Base-by-base conservation (phyloP, 1,140 invertebrate species). In the Heliconius congener region DNA sequence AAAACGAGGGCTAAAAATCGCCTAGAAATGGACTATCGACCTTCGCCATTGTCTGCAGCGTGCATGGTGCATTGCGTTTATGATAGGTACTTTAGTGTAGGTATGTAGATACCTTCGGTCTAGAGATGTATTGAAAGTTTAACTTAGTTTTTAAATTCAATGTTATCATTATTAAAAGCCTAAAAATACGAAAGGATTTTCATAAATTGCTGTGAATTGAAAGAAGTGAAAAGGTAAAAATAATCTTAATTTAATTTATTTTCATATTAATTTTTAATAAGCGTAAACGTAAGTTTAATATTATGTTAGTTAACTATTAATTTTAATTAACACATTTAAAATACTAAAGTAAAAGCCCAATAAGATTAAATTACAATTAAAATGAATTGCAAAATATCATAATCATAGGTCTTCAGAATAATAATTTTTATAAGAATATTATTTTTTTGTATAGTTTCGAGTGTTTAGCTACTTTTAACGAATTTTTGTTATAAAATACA, bases 11-110 rank as follows among this genome's bases (percentile, higher is more conserved):
- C 71, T 82, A 80, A 81, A 71, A 77, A 74, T 82, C 71, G 66
- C 79, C 79, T 85, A 73, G 74, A 83, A 83, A 85, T 87, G 84
- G 82, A 91, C 85, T 93, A 91, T 92, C 91, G 91, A 92, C 90
- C 90, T 93, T 93, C 93, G 93, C 92, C 92, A 93, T 94, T 94
- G 93, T 93, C 91, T 93, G 89, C 89, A 91, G 92, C 91, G 88
- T 93, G 92, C 89, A 91, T 94, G 92, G 88, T 94, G 93, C 92
- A 94, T 93, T 94, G 93, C 93, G 93, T 93, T 93, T 91, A 83
- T 87, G 83, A 84, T 87, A 85, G 76, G 72, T 81, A 83, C 78
- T 78, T 83, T 55, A 80, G 50, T 81, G 70, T 84, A 82, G 75
- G 76, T 82, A 82, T 78, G 57, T 81, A 80, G 77, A 52, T 81